phyloP scores from a whole-genome alignment of 2,888 invertebrate genomes.

The Lycophotia porphyrea region DNA sequence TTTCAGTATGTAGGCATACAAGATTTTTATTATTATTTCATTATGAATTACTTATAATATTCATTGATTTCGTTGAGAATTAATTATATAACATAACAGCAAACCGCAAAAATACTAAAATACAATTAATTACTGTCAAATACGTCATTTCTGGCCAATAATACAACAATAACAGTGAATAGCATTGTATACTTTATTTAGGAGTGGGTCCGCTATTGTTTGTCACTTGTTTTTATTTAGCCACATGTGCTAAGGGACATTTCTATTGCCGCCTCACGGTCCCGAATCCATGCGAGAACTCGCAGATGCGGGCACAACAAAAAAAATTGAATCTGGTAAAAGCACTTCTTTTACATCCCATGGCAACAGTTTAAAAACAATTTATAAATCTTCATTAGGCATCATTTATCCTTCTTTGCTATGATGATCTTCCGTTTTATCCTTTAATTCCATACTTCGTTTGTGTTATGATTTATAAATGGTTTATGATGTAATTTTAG shows the following conservation, averaged over 20 bases:
- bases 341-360: slow-evolving; percentile 48
- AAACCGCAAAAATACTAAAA: slow-evolving; percentile 43
- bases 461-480: slow-evolving; percentile 24
- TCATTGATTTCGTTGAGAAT: not conserved
- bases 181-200: slow-evolving; percentile 53
- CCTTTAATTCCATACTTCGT: slow-evolving; percentile 2
- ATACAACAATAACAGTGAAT: slow-evolving; percentile 59
- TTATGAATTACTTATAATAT: not conserved
- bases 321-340: slow-evolving; percentile 60
- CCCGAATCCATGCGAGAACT: slow-evolving; percentile 70
- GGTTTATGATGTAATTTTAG: slow-evolving; percentile 33
- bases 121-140: slow-evolving; percentile 60
- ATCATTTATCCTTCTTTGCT: slow-evolving; percentile 43
- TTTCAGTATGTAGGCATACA: not conserved
- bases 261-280: slow-evolving; percentile 73
- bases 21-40: not conserved
- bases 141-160: slow-evolving; percentile 60
- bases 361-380: slow-evolving; percentile 48
- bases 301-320: slow-evolving; percentile 83
- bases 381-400: slow-evolving; percentile 63
- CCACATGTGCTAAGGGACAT: slow-evolving; percentile 81
- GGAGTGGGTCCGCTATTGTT: slow-evolving; percentile 71
- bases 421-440: slow-evolving; percentile 16
- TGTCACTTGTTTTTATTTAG: slow-evolving; percentile 76
- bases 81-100: not conserved